Conservation (phyloP, 2,888 invertebrate species). For the Perdita meconis region DNA sequence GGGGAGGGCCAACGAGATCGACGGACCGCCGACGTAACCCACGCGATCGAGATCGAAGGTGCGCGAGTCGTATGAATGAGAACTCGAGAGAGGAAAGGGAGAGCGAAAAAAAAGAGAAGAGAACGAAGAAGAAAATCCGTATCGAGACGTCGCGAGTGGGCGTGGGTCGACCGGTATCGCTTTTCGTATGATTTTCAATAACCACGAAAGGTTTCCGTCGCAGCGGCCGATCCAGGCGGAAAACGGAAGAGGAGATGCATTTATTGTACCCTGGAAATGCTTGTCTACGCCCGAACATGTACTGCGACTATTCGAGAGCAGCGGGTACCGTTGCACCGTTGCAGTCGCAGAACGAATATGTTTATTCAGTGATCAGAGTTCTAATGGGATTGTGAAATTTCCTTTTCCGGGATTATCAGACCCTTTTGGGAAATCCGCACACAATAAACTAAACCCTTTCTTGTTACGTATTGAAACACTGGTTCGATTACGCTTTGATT, state of each 20-base stretch:
- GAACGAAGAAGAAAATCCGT: background rate
- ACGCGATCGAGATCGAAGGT: constrained; percentile 47
- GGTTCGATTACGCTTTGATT: too few species aligned
- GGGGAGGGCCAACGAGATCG: constrained; percentile 14
- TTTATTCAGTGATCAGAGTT: background rate
- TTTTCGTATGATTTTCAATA: constrained; percentile 61
- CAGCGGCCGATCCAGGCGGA: background rate
- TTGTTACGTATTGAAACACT: too few species aligned
- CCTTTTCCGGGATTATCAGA: constrained; percentile 1
- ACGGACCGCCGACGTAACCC: constrained; percentile 11
- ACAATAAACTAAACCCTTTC: too few species aligned
- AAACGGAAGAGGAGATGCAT: constrained; percentile 35
- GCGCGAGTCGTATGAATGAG: constrained; percentile 23
- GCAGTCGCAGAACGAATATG: constrained; percentile 14
- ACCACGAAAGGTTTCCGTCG: constrained; percentile 45
- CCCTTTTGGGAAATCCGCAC: background rate
- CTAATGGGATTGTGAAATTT: constrained; percentile 18
- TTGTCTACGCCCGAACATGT: constrained; percentile 1
- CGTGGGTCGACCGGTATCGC: constrained; percentile 37
- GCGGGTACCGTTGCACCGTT: constrained; percentile 13
- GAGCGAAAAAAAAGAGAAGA: background rate
- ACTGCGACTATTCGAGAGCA: background rate
- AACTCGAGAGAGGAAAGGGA: background rate
- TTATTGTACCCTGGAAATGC: constrained; percentile 43
- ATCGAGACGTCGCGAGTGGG: constrained; percentile 9